A percentile compares a stretch with the other conserved stretches of the same genome.
Evolutionary conservation across 2,888 invertebrate species (phyloP).

Genomic region (Perdita meconis): DNA sequence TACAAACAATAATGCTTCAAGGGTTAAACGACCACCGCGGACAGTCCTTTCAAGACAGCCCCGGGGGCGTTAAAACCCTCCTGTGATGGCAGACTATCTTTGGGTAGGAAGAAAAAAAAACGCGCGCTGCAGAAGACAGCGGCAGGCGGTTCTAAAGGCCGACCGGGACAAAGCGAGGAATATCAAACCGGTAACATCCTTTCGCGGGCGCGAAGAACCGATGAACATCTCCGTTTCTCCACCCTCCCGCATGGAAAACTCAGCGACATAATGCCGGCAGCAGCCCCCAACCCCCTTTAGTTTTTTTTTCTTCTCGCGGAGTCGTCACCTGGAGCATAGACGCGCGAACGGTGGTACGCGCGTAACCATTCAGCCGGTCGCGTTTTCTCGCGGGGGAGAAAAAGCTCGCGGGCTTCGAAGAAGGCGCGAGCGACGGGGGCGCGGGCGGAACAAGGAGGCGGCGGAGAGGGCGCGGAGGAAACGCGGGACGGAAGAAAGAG

Average conservation of each 20-base stretch:
- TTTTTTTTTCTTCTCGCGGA: no score
- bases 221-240: conserved; percentile 62
- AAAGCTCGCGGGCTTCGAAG: conserved; percentile 35
- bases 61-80: conserved; percentile 28
- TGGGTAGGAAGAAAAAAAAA: conserved; percentile 14
- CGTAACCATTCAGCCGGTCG: conserved; percentile 58
- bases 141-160: conserved; percentile 51
- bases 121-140: conserved; percentile 41
- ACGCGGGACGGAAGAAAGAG: conserved; percentile 53
- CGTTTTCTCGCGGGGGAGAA: conserved; percentile 38
- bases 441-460: conserved; percentile 52
- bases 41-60: conserved; percentile 20
- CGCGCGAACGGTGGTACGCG: conserved; percentile 55
- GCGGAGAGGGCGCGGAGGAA: conserved; percentile 44
- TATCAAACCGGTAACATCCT: conserved; percentile 59
- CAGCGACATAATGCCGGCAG: conserved; percentile 56
- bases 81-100: conserved; percentile 28
- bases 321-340: conserved; percentile 64
- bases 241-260: conserved; percentile 57
- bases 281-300: conserved; percentile 28
- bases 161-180: conserved; percentile 47
- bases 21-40: conserved; percentile 17
- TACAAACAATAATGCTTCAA: neutral
- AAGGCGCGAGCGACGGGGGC: conserved; percentile 18
- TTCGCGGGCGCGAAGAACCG: conserved; percentile 58